A percentile compares a stretch with the other conserved stretches of the same genome.
Evolutionary conservation across 2,888 invertebrate genomes (phyloP).

Genomic region (Lissonota sp.): DNA sequence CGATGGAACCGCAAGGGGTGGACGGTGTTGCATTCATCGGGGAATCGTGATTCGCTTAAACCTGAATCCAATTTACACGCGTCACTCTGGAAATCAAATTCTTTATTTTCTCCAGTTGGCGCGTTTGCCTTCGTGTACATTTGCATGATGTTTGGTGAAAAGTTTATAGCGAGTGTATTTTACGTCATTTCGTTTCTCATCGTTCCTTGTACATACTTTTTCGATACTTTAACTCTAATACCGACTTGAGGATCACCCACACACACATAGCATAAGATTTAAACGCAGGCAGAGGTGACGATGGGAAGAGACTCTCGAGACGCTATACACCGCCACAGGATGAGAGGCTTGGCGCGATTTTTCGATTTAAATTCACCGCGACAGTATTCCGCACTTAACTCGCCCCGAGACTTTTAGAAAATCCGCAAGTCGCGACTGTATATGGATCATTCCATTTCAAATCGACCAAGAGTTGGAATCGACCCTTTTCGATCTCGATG

Average conservation of each 20-base stretch:
- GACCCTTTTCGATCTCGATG: too few relatives aligned
- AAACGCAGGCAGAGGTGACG: conserved; percentile 49
- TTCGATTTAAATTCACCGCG: conserved; percentile 63
- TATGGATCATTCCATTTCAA: too few relatives aligned
- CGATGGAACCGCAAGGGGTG: conserved; percentile 37
- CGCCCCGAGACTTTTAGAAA: conserved; percentile 43
- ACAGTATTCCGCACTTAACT: conserved; percentile 62
- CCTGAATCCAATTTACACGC: conserved; percentile 66
- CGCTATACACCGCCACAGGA: background rate
- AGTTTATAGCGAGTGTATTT: conserved; percentile 47
- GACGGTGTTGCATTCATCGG: conserved; percentile 38
- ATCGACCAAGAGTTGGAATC: too few relatives aligned
- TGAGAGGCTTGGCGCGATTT: conserved; percentile 38
- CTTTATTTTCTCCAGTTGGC: conserved; percentile 46
- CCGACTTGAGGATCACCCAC: background rate
- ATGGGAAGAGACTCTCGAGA: conserved; percentile 9
- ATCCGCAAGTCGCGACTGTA: conserved; percentile 14
- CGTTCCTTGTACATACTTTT: background rate
- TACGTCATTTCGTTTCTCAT: conserved; percentile 24
- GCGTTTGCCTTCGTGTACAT: background rate
- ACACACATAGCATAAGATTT: conserved; percentile 8
- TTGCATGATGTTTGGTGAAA: conserved; percentile 38
- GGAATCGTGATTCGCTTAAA: conserved; percentile 60
- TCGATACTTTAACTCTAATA: conserved; percentile 12
- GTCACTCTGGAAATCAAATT: conserved; percentile 68